These are phyloP conservation scores for Amiota communis DNA, from an alignment of 2,888 invertebrate species.

Conservation along the genomic window DNA sequence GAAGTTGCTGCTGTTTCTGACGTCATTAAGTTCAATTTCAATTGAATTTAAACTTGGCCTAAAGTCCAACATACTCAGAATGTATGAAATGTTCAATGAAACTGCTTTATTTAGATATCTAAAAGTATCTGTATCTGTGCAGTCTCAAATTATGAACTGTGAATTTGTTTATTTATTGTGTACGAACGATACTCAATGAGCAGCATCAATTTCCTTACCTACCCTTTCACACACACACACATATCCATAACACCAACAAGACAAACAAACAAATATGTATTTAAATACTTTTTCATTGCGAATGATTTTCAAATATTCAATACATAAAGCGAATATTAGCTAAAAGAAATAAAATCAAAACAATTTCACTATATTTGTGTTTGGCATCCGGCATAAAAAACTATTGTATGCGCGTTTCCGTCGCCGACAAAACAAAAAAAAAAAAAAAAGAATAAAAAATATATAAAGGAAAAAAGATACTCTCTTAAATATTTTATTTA, in stretches of 20 bases:
- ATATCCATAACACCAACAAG: too few relatives aligned
- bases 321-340: constrained; percentile 20
- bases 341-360: background rate
- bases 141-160: constrained; percentile 58
- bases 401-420: constrained; percentile 23
- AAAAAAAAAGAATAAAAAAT: background rate
- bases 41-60: background rate
- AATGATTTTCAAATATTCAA: background rate
- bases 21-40: constrained; percentile 7
- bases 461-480: constrained; percentile 29
- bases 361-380: background rate
- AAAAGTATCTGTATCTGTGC: constrained; percentile 44
- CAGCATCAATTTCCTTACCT: background rate
- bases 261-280: background rate
- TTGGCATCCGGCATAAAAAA: constrained; percentile 22
- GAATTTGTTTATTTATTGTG: constrained; percentile 57
- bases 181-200: constrained; percentile 47
- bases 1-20: constrained; percentile 8
- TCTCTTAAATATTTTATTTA: constrained; percentile 64
- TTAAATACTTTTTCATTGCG: background rate
- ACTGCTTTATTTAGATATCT: background rate
- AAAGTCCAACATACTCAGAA: background rate
- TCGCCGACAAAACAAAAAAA: background rate
- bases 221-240: too few relatives aligned
- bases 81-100: background rate